phyloP scores from a whole-genome alignment of 1,140 invertebrate species.

The Xylocopa sonorina region DNA sequence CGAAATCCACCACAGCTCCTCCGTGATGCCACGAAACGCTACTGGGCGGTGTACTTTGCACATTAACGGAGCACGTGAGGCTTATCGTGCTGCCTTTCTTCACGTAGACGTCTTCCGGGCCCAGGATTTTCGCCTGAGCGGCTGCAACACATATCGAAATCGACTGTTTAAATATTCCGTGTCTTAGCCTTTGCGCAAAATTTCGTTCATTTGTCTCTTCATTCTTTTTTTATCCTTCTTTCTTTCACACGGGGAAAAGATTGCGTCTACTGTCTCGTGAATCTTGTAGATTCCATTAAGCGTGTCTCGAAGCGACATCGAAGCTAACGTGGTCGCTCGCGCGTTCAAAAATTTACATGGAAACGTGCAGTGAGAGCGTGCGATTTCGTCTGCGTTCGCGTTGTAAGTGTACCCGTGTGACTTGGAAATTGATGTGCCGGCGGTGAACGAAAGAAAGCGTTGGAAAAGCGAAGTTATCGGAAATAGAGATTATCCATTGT shows the following conservation, averaged over 20 bases:
- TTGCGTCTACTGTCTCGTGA: background rate
- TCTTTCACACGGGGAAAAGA: background rate
- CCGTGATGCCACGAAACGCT: slow-evolving; percentile 92
- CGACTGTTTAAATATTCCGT: slow-evolving; percentile 57
- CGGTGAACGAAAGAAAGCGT: no score
- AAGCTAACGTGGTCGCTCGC: slow-evolving; percentile 1
- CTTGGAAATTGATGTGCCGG: no score
- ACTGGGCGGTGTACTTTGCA: slow-evolving; percentile 91
- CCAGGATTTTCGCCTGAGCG: slow-evolving; percentile 92
- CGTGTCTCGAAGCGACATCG: background rate
- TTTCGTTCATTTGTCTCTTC: background rate
- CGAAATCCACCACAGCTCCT: slow-evolving; percentile 90
- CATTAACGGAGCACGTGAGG: slow-evolving; percentile 93
- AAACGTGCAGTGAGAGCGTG: background rate
- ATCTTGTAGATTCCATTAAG: slow-evolving; percentile 1
- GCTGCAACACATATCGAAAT: slow-evolving; percentile 85
- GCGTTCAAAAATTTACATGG: background rate
- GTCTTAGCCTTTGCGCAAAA: background rate
- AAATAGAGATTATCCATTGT: no score
- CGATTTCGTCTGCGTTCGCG: background rate
- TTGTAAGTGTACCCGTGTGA: no score
- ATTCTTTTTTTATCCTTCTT: background rate
- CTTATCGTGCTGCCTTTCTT: slow-evolving; percentile 95
- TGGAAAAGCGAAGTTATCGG: no score
- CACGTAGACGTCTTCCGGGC: slow-evolving; percentile 93